Evolutionary conservation across 2,113 vertebrate genomes (phyloP).

Genomic region (Ceuthmochares aereus): DNA sequence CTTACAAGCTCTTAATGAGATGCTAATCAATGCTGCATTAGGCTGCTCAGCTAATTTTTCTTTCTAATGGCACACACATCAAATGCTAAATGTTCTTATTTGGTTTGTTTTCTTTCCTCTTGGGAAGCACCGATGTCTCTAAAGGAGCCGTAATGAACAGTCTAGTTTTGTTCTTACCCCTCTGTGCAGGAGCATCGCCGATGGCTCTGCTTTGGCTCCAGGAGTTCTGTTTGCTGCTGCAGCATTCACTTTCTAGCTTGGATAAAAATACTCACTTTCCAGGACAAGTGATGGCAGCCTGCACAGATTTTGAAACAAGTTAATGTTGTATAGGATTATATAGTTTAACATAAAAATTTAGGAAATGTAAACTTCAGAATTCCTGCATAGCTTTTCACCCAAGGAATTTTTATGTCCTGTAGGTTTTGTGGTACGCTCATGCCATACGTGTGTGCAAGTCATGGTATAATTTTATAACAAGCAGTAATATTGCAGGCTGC

Average conservation of each 20-base stretch:
- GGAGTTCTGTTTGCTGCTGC: not conserved
- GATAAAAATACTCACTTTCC: not conserved
- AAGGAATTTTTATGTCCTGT: not conserved
- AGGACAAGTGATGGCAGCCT: not conserved
- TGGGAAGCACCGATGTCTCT: not conserved
- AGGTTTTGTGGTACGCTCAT: not conserved
- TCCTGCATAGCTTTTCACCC: not conserved
- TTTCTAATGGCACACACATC: not conserved
- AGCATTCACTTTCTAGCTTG: not conserved
- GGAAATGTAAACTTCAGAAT: not conserved
- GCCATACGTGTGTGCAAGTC: not conserved
- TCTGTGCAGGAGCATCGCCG: not conserved
- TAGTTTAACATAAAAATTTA: not conserved
- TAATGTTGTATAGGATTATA: not conserved
- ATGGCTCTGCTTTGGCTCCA: not conserved
- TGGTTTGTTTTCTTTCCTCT: slow-evolving; percentile 3
- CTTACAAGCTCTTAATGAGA: not conserved
- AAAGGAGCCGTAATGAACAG: not conserved
- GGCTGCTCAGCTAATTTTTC: slow-evolving; percentile 6
- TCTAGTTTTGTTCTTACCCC: not conserved
- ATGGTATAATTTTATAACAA: not conserved
- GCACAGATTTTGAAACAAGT: not conserved
- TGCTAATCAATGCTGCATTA: slow-evolving; percentile 10
- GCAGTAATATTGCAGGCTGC: not conserved
- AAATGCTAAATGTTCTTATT: not conserved